Percentiles rank a stretch among this genome's conserved stretches.
Conservation (phyloP, 2,797 vertebrate genomes). For the Phaenicophaeus curvirostris region DNA sequence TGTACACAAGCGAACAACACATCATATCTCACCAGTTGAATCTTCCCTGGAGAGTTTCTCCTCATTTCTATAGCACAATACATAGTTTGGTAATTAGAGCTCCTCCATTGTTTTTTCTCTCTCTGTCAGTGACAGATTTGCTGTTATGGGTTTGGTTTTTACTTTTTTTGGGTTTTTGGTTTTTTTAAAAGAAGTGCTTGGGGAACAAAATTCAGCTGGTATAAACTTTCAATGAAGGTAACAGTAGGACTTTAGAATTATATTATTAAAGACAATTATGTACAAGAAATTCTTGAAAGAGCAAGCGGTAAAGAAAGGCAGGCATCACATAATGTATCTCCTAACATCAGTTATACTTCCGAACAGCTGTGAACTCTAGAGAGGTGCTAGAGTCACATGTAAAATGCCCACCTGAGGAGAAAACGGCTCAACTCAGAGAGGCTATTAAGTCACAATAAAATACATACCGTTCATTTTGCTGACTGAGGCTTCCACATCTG, state of each 20-base stretch:
- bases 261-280: neutral
- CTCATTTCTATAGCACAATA: neutral
- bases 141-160: neutral
- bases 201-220: neutral
- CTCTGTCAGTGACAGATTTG: neutral
- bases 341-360: neutral
- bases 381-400: neutral
- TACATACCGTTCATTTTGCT: neutral
- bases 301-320: neutral
- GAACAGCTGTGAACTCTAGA: neutral
- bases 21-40: too few relatives aligned
- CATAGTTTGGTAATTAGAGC: neutral
- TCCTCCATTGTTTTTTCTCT: neutral
- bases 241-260: neutral
- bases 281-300: neutral
- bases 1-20: neutral
- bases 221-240: neutral
- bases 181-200: neutral
- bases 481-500: neutral
- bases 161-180: too few relatives aligned
- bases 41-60: neutral
- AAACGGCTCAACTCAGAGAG: neutral
- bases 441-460: neutral
- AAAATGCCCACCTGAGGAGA: neutral
- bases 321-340: neutral